Evolutionary conservation across 30 jellyfish, hydroid and myxozoan species (phyloP).

Genomic region (Catostylus mosaicus): DNA sequence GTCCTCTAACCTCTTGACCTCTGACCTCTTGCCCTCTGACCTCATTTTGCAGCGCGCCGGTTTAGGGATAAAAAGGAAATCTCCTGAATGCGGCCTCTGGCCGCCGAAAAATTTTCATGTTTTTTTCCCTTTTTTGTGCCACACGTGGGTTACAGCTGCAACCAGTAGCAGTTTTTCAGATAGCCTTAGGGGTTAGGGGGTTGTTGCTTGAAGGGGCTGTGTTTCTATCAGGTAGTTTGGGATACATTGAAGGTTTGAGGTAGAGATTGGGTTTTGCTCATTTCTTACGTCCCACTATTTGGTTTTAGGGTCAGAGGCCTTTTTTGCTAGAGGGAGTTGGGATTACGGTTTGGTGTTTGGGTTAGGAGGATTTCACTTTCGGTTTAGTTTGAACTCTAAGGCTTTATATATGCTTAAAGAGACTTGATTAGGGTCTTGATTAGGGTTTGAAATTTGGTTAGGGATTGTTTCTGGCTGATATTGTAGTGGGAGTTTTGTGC

Average conservation of each 20-base stretch:
- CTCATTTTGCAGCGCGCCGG: not conserved
- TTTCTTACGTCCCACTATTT: no score
- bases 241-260: not conserved
- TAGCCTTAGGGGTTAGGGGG: not conserved
- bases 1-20: not conserved
- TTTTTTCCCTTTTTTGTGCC: no score
- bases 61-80: not conserved
- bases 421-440: not conserved
- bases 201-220: not conserved
- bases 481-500: no score
- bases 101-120: no score
- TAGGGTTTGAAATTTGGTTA: no score
- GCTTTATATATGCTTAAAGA: not conserved
- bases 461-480: no score
- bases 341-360: not conserved
- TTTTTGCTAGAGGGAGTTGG: not conserved
- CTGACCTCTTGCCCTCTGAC: not conserved
- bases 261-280: not conserved
- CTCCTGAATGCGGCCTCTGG: no score
- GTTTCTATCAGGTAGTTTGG: not conserved
- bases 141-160: not conserved
- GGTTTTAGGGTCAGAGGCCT: not conserved
- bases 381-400: not conserved
- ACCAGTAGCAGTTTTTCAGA: not conserved
- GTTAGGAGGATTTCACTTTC: not conserved